Percentiles rank a stretch among this genome's conserved stretches.
Evolutionary conservation across 1,140 invertebrate genomes (phyloP).

Genomic region (Hypothenemus hampei): DNA sequence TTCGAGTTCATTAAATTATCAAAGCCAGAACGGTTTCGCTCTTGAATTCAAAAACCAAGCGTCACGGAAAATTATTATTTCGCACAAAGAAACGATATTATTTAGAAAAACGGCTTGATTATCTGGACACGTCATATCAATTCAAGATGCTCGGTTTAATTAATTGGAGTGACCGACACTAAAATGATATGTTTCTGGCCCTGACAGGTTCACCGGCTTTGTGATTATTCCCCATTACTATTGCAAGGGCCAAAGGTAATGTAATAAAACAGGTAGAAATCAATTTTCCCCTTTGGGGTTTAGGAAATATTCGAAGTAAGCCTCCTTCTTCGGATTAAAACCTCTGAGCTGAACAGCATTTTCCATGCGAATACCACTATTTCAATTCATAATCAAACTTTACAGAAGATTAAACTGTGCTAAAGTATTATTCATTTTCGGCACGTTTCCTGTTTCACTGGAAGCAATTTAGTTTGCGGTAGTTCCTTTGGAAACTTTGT

Average conservation of each 20-base stretch:
- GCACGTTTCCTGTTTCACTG: background rate
- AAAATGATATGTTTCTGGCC: background rate
- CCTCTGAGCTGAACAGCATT: background rate
- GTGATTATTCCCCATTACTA: background rate
- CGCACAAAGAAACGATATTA: too few relatives aligned
- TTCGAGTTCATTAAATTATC: too few relatives aligned
- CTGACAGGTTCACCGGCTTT: background rate
- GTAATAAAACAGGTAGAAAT: background rate
- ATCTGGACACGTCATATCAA: too few relatives aligned
- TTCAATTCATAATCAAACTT: background rate
- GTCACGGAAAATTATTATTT: too few relatives aligned
- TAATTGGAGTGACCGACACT: background rate
- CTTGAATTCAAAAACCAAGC: too few relatives aligned
- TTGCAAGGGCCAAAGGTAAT: background rate
- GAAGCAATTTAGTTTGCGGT: conserved; percentile 1
- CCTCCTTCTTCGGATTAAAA: background rate
- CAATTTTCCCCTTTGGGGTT: background rate
- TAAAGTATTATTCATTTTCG: conserved; percentile 4
- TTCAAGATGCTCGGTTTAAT: background rate
- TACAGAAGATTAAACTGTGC: conserved; percentile 2
- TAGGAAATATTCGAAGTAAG: background rate
- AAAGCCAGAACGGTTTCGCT: too few relatives aligned
- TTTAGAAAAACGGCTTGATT: too few relatives aligned
- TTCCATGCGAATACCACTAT: background rate
- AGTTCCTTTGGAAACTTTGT: background rate